A percentile compares a stretch with the other conserved stretches of the same genome.
phyloP scores from a whole-genome alignment of 1,140 invertebrate genomes.

The Drosophila grimshawi region DNA sequence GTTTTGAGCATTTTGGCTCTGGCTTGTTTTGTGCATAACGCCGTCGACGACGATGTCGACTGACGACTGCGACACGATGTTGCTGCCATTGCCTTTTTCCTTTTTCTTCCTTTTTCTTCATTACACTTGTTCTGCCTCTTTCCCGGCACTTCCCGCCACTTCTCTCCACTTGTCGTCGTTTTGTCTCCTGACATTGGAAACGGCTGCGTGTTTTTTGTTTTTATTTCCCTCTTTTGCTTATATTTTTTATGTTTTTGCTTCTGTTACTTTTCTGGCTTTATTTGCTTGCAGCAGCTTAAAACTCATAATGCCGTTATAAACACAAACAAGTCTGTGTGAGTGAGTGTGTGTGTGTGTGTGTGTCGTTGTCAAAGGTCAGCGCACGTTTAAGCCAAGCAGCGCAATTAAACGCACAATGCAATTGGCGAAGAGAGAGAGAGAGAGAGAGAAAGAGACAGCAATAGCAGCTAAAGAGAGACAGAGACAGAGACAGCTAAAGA shows the following conservation, averaged over 20 bases:
- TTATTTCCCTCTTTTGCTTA: conserved; percentile 37
- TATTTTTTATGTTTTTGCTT: conserved; percentile 46
- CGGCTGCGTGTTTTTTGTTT: conserved; percentile 51
- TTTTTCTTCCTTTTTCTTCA: conserved; percentile 31
- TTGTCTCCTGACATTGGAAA: conserved; percentile 78
- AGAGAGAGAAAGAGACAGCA: neutral
- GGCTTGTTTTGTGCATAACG: conserved; percentile 72
- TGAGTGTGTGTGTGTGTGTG: conserved; percentile 27
- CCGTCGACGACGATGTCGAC: conserved; percentile 49
- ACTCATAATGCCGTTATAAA: conserved; percentile 82
- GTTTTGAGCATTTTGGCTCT: conserved; percentile 72
- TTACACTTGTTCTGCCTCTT: neutral
- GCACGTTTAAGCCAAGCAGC: conserved; percentile 80
- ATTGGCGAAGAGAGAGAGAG: conserved; percentile 31
- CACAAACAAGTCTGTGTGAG: conserved; percentile 53
- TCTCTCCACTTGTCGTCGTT: conserved; percentile 68
- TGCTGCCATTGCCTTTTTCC: conserved; percentile 60
- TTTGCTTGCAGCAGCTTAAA: conserved; percentile 68
- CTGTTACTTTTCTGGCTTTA: conserved; percentile 25
- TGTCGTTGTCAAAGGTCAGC: conserved; percentile 76
- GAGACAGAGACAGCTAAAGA: conserved; percentile 5
- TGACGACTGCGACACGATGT: conserved; percentile 67
- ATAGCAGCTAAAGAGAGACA: conserved; percentile 18
- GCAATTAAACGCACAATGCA: conserved; percentile 81
- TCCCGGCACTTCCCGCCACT: conserved; percentile 4